Evolutionary conservation across 2,113 vertebrate species (phyloP).

Genomic region (Probosciger aterrimus): DNA sequence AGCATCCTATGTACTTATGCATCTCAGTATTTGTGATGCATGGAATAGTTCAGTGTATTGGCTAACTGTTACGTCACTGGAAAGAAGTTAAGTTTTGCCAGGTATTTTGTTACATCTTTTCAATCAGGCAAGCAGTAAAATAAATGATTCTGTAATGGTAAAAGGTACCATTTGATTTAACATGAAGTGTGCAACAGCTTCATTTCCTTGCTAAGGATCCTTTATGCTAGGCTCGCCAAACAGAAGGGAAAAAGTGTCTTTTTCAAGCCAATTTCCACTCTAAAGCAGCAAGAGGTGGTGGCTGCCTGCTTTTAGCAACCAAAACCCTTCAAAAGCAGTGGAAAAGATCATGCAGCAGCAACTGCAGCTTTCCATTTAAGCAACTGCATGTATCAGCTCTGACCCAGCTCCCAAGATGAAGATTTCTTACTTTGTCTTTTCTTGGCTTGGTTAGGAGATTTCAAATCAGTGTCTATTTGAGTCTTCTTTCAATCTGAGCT

Average conservation of each 20-base stretch:
- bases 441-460: neutral
- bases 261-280: neutral
- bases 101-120: slow-evolving; percentile 21
- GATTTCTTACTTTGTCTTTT: neutral
- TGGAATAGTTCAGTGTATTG: slow-evolving; percentile 29
- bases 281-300: neutral
- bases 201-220: neutral
- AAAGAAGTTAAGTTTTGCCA: slow-evolving; percentile 25
- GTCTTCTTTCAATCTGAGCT: neutral
- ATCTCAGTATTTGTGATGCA: slow-evolving; percentile 22
- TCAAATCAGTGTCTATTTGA: neutral
- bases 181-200: neutral
- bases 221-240: neutral
- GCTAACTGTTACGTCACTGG: neutral
- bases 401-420: neutral
- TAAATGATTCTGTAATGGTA: slow-evolving; percentile 1
- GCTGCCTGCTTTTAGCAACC: neutral
- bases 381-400: neutral
- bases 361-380: neutral
- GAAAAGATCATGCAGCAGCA: neutral
- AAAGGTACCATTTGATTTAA: neutral
- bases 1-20: neutral
- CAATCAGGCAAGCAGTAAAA: slow-evolving; percentile 3
- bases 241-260: neutral
- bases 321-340: neutral